Conservation (phyloP, 2,797 vertebrate genomes). For the Botia almorhae region DNA sequence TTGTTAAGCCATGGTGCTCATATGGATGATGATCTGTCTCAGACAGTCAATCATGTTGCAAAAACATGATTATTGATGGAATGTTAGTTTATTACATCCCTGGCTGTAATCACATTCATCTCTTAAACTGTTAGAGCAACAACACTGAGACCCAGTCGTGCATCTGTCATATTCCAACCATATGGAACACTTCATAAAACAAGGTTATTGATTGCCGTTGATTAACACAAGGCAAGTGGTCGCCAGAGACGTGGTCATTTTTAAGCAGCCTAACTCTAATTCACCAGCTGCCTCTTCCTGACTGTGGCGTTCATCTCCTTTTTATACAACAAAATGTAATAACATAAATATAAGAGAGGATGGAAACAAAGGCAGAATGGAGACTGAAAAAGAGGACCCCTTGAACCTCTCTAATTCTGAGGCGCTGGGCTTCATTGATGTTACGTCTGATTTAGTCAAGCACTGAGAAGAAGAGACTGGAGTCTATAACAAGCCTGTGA, state of each 20-base stretch:
- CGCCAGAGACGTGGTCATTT: not conserved
- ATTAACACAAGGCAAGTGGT: constrained; percentile 26
- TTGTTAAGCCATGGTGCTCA: too few species aligned
- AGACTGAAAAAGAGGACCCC: not conserved
- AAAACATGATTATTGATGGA: constrained; percentile 14
- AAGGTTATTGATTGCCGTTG: constrained; percentile 30
- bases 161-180: constrained; percentile 44
- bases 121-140: constrained; percentile 20
- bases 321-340: constrained; percentile 10
- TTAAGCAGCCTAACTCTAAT: constrained; percentile 7
- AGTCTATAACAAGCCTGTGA: constrained; percentile 48
- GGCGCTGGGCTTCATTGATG: constrained; percentile 45
- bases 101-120: constrained; percentile 8
- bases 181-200: constrained; percentile 54
- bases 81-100: not conserved
- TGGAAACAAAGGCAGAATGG: constrained; percentile 12
- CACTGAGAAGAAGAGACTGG: constrained; percentile 14
- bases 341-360: constrained; percentile 13
- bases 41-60: not conserved
- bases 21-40: not conserved
- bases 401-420: constrained; percentile 9
- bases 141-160: constrained; percentile 13
- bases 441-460: constrained; percentile 28
- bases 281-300: not conserved
- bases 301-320: constrained; percentile 21